phyloP scores from a whole-genome alignment of 2,113 vertebrate genomes.

The Turnix velox region DNA sequence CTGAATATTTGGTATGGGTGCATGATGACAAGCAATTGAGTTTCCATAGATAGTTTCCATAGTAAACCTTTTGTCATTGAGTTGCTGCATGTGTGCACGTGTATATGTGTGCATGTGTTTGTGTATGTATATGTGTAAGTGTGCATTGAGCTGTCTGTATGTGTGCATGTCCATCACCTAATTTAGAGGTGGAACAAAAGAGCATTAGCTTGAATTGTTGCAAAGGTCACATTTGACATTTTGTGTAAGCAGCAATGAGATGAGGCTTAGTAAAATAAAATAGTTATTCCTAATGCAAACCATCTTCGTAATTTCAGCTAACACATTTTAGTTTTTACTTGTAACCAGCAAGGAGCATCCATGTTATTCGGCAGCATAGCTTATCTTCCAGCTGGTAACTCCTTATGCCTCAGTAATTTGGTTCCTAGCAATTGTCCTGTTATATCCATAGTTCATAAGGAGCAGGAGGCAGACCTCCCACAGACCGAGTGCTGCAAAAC shows the following conservation, averaged over 20 bases:
- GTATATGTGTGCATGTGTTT: neutral
- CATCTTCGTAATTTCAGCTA: neutral
- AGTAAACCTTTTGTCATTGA: neutral
- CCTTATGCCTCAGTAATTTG: neutral
- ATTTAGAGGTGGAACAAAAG: neutral
- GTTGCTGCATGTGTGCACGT: neutral
- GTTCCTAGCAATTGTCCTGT: neutral
- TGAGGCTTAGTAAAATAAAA: neutral
- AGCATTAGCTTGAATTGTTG: neutral
- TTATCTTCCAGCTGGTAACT: neutral
- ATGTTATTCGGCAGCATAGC: neutral
- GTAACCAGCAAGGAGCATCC: neutral
- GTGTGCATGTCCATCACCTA: neutral
- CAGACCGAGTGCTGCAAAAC: neutral
- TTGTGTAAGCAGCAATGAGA: neutral
- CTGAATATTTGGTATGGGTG: neutral
- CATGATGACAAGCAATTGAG: neutral
- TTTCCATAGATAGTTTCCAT: neutral
- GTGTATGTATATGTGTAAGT: no score
- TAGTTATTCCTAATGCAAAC: neutral
- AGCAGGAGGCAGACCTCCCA: neutral
- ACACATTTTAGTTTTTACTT: neutral
- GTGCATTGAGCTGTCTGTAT: neutral
- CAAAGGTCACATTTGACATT: neutral
- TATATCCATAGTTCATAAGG: neutral